phyloP scores from a whole-genome alignment of 2,113 vertebrate species.

The Balaeniceps rex region DNA sequence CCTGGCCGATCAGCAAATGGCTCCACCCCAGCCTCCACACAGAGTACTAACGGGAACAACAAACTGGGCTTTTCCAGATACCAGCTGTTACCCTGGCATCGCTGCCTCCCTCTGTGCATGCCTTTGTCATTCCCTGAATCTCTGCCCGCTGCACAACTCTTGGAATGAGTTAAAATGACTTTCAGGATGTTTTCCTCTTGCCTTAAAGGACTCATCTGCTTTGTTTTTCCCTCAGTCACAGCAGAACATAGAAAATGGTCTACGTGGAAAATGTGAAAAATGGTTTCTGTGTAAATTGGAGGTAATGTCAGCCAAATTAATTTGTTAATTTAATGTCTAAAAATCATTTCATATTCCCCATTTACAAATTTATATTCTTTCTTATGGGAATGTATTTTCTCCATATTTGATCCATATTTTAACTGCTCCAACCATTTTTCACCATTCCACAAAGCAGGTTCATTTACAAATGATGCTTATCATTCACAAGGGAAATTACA shows the following conservation, averaged over 20 bases:
- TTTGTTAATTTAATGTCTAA: constrained; percentile 30
- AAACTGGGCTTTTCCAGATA: constrained; percentile 14
- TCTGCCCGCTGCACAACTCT: not conserved
- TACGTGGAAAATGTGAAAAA: not conserved
- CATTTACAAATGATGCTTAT: constrained; percentile 16
- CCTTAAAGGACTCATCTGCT: constrained; percentile 26
- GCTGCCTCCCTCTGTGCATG: not conserved
- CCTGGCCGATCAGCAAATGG: not conserved
- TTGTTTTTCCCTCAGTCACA: constrained; percentile 25
- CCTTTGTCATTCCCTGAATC: constrained; percentile 25
- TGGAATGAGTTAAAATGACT: constrained; percentile 43
- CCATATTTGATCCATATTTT: not conserved
- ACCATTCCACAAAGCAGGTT: not conserved
- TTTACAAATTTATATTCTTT: constrained; percentile 5
- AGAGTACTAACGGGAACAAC: not conserved
- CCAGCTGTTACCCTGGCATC: constrained; percentile 40
- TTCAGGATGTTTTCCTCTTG: not conserved
- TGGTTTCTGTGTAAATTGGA: constrained; percentile 25
- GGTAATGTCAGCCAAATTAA: constrained; percentile 20
- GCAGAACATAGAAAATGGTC: not conserved
- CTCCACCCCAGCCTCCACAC: not conserved
- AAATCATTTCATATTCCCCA: not conserved
- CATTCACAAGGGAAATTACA: not conserved
- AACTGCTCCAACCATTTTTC: not conserved
- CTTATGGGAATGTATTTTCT: not conserved